A percentile compares a stretch with the other conserved stretches of the same genome.
Evolutionary conservation across 2,888 invertebrate genomes (phyloP).

Genomic region (Neoitamus cyanurus): DNA sequence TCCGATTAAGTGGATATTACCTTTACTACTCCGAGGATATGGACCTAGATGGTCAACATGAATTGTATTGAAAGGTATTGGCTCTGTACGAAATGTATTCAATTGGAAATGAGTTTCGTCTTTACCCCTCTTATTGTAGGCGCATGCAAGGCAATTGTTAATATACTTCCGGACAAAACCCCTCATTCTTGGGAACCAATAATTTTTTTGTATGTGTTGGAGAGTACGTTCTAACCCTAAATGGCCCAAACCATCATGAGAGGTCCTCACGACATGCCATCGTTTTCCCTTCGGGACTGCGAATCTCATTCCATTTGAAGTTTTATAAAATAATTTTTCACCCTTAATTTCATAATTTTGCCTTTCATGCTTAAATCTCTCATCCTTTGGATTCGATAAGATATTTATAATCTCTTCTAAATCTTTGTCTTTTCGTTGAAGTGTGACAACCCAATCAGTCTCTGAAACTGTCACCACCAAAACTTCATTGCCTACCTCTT

Average conservation of each 20-base stretch:
- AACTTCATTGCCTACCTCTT: background rate
- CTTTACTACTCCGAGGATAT: background rate
- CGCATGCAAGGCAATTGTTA: background rate
- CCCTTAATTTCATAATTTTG: too few species aligned
- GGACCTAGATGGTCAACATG: background rate
- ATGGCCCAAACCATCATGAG: background rate
- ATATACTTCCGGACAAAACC: background rate
- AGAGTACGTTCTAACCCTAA: background rate
- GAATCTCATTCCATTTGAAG: too few species aligned
- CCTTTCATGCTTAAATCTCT: background rate
- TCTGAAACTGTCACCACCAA: background rate
- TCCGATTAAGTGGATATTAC: too few species aligned
- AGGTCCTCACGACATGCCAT: background rate
- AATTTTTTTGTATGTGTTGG: background rate
- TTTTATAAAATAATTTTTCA: too few species aligned
- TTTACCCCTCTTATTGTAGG: background rate
- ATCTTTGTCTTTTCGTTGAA: background rate
- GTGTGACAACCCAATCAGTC: background rate
- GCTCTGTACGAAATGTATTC: too few species aligned
- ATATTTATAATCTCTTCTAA: background rate
- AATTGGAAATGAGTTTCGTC: background rate
- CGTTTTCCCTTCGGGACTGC: background rate
- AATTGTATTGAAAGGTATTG: too few species aligned
- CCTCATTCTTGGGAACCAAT: background rate
- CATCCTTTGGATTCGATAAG: background rate